These are phyloP conservation scores for Bellardia bayeri DNA, from an alignment of 2,888 invertebrate species.

Conservation along the genomic window DNA sequence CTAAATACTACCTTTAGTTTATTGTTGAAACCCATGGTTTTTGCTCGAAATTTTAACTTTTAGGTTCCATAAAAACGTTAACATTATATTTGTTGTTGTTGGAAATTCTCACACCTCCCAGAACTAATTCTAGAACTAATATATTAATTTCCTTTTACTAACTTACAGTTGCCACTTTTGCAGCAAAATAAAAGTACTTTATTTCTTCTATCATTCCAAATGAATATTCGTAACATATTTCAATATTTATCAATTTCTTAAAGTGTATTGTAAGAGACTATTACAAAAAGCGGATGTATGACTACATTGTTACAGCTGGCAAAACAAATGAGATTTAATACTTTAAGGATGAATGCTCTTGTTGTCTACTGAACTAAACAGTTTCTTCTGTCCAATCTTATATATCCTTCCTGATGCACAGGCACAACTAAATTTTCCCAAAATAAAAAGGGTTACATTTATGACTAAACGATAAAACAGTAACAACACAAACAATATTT, in stretches of 20 bases:
- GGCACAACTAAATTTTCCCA: slow-evolving; percentile 18
- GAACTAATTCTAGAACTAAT: too few relatives aligned
- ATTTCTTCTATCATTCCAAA: too few relatives aligned
- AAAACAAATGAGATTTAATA: slow-evolving; percentile 82
- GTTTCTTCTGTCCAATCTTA: slow-evolving; percentile 43
- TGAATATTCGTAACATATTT: too few relatives aligned
- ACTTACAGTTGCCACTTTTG: too few relatives aligned
- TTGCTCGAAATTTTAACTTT: too few relatives aligned
- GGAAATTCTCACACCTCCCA: too few relatives aligned
- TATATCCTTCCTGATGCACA: slow-evolving; percentile 57
- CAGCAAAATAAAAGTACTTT: too few relatives aligned
- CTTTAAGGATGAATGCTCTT: slow-evolving; percentile 79
- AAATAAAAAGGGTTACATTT: slow-evolving; percentile 68
- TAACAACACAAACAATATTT: slow-evolving; percentile 41
- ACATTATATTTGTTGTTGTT: too few relatives aligned
- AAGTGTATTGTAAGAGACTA: neutral
- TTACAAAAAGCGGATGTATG: slow-evolving; percentile 66
- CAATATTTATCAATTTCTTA: neutral
- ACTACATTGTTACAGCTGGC: slow-evolving; percentile 79
- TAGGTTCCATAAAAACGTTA: too few relatives aligned
- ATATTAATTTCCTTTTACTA: too few relatives aligned
- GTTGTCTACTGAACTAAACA: slow-evolving; percentile 42
- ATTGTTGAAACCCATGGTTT: too few relatives aligned
- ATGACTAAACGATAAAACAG: slow-evolving; percentile 61
- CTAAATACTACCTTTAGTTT: too few relatives aligned